phyloP scores from a whole-genome alignment of 2,888 invertebrate species.

The Sinotaia quadrata region DNA sequence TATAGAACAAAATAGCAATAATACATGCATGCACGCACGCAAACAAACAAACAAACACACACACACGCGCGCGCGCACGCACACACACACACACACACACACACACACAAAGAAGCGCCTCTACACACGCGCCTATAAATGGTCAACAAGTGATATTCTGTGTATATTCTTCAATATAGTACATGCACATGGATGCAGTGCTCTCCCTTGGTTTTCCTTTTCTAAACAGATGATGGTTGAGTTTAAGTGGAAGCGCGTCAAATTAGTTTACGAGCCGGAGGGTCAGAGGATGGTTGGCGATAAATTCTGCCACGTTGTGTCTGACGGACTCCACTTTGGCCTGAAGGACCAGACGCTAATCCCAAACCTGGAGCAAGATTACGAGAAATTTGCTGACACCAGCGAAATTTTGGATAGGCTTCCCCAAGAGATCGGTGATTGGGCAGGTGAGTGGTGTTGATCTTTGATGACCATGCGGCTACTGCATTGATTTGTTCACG shows the following conservation, averaged over 20 bases:
- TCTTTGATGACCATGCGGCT: too few relatives aligned
- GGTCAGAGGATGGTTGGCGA: slow-evolving; percentile 52
- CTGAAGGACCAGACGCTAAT: slow-evolving; percentile 33
- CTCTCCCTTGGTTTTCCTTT: background rate
- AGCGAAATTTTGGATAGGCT: slow-evolving; percentile 41
- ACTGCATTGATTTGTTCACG: too few relatives aligned
- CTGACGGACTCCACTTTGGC: slow-evolving; percentile 55
- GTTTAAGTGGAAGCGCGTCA: slow-evolving; percentile 50
- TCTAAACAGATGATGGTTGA: slow-evolving; percentile 30
- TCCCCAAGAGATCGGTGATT: slow-evolving; percentile 40
- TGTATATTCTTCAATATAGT: too few relatives aligned
- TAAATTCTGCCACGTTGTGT: slow-evolving; percentile 57
- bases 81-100: too few relatives aligned
- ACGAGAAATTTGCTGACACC: slow-evolving; percentile 48
- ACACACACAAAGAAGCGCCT: too few relatives aligned
- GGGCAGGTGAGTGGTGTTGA: slow-evolving; percentile 24
- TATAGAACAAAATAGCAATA: too few relatives aligned
- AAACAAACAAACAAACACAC: too few relatives aligned
- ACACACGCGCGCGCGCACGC: too few relatives aligned
- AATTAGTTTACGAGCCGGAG: slow-evolving; percentile 52
- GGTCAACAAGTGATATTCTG: too few relatives aligned
- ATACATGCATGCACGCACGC: too few relatives aligned
- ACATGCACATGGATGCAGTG: too few relatives aligned
- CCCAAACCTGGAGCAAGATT: slow-evolving; percentile 38
- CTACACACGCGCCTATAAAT: too few relatives aligned